Percentiles rank a stretch among this genome's conserved stretches.
Evolutionary conservation across 2,888 invertebrate genomes (phyloP).

Genomic region (Diarsia brunnea): DNA sequence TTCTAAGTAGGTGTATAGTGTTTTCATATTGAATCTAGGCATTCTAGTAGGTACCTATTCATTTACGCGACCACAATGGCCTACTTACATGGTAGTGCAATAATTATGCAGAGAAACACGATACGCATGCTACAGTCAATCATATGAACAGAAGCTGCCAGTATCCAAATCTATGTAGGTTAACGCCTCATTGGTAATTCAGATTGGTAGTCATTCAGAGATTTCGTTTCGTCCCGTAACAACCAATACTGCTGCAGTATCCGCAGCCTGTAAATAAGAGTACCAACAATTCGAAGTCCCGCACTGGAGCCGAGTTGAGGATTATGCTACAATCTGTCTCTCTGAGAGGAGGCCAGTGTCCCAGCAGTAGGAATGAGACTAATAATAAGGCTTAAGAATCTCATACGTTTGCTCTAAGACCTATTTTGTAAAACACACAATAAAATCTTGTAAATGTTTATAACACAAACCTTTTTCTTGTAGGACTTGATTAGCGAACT

Average conservation of each 20-base stretch:
- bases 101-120: slow-evolving; percentile 13
- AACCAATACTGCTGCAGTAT: background rate
- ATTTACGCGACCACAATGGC: background rate
- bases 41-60: slow-evolving; percentile 20
- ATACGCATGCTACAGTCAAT: background rate
- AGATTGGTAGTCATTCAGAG: background rate
- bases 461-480: slow-evolving; percentile 11
- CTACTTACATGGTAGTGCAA: background rate
- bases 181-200: background rate
- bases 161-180: too few relatives aligned
- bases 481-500: slow-evolving; percentile 95
- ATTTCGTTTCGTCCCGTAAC: background rate
- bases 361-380: background rate
- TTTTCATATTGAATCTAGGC: slow-evolving; percentile 22
- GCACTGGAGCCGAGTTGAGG: background rate
- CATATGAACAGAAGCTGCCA: background rate
- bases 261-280: background rate
- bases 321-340: background rate
- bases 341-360: background rate
- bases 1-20: background rate
- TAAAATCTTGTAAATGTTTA: background rate
- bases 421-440: background rate
- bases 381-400: too few relatives aligned
- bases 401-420: background rate
- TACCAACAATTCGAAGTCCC: background rate